Percentiles rank a stretch among this genome's conserved stretches.
phyloP scores from a whole-genome alignment of 2,113 vertebrate species.

The Suncus etruscus region DNA sequence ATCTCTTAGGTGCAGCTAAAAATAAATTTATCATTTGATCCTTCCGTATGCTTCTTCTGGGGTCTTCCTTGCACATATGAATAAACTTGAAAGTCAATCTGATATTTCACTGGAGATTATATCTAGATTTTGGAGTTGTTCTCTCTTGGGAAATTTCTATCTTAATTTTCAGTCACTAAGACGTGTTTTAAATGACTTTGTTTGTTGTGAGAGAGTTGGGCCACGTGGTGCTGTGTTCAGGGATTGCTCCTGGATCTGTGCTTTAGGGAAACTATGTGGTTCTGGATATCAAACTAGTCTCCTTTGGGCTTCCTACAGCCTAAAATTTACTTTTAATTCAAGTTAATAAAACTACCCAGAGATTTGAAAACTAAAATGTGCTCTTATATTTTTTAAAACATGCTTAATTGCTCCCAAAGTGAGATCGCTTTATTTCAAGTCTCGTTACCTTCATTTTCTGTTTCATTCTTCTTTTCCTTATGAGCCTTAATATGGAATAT shows the following conservation, averaged over 20 bases:
- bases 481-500: slow-evolving; percentile 45
- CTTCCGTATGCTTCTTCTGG: slow-evolving; percentile 10
- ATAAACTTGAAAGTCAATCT: slow-evolving; percentile 12
- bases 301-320: no score
- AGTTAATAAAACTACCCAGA: neutral
- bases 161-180: slow-evolving; percentile 1
- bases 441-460: slow-evolving; percentile 10
- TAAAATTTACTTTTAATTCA: slow-evolving; percentile 17
- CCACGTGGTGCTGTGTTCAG: no score
- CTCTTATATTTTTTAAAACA: neutral
- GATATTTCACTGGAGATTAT: slow-evolving; percentile 1
- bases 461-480: neutral
- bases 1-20: slow-evolving; percentile 36
- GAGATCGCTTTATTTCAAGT: slow-evolving; percentile 47
- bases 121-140: neutral
- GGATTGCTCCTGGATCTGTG: no score
- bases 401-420: slow-evolving; percentile 49
- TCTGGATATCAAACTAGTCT: no score
- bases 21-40: slow-evolving; percentile 24
- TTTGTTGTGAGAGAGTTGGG: no score
- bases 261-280: no score
- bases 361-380: slow-evolving; percentile 16
- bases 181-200: no score
- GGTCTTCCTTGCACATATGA: neutral
- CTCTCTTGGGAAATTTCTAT: neutral